Conservation (phyloP, 1,140 invertebrate genomes). For the Nixonia krombeini region DNA sequence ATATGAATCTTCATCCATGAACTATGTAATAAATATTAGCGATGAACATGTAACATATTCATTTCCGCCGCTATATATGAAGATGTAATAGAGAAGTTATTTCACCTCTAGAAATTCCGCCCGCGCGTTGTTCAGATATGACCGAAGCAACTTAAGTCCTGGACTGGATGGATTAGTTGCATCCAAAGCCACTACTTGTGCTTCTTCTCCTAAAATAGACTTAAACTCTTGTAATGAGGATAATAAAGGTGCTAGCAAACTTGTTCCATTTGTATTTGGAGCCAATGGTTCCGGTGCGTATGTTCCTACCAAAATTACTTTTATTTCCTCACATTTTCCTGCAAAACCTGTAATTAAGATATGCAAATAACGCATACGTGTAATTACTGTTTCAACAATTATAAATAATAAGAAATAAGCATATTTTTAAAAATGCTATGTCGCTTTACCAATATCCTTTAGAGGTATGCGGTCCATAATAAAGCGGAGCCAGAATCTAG, state of each 20-base stretch:
- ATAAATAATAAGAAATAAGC: too few species aligned
- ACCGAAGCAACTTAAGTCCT: conserved; percentile 66
- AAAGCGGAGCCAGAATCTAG: conserved; percentile 87
- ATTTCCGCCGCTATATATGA: conserved; percentile 12
- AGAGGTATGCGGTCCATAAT: conserved; percentile 81
- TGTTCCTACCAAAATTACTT: conserved; percentile 67
- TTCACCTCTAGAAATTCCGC: conserved; percentile 68
- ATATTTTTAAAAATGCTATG: too few species aligned
- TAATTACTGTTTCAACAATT: too few species aligned
- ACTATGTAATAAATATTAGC: conserved; percentile 40
- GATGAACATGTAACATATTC: conserved; percentile 33
- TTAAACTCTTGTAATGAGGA: conserved; percentile 65
- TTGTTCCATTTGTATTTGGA: conserved; percentile 59
- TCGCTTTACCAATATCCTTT: conserved; percentile 77
- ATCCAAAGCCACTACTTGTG: conserved; percentile 64
- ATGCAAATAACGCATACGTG: neutral
- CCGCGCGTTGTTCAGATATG: conserved; percentile 63
- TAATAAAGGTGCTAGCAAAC: conserved; percentile 61
- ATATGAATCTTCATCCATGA: too few species aligned
- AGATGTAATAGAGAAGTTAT: conserved; percentile 6
- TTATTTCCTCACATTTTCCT: conserved; percentile 64
- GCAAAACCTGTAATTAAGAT: conserved; percentile 57
- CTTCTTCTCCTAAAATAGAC: conserved; percentile 65
- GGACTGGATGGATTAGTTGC: conserved; percentile 70
- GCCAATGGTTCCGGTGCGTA: conserved; percentile 66